phyloP scores from a whole-genome alignment of 2,888 invertebrate species.

The Meta bourneti region DNA sequence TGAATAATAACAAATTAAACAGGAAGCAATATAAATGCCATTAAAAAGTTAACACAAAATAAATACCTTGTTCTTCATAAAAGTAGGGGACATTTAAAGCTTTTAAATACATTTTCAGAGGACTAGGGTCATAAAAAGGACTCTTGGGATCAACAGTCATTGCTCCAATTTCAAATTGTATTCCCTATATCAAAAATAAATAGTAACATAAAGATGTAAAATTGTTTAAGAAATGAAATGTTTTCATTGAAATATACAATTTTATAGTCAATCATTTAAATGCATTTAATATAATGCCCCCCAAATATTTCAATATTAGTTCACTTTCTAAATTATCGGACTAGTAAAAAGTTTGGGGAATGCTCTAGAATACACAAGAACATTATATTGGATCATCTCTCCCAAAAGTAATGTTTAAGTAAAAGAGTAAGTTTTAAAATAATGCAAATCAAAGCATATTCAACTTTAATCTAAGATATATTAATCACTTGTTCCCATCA shows the following conservation, averaged over 20 bases:
- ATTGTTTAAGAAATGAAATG: neutral
- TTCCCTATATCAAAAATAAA: conserved; percentile 83
- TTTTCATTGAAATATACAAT: neutral
- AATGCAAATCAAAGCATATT: no score
- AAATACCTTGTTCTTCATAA: conserved; percentile 86
- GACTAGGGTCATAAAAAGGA: conserved; percentile 84
- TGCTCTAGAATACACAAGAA: no score
- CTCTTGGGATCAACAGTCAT: conserved; percentile 89
- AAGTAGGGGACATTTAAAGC: conserved; percentile 88
- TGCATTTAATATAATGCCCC: no score
- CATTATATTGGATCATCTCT: no score
- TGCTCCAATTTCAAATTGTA: conserved; percentile 86
- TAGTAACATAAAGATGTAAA: neutral
- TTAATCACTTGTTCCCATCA: no score
- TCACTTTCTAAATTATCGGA: no score
- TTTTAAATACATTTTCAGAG: conserved; percentile 88
- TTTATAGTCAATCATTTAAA: no score
- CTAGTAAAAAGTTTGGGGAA: no score
- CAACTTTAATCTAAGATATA: no score
- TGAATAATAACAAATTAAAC: neutral
- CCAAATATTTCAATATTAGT: no score
- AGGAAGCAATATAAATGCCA: neutral
- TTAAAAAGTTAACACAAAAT: neutral
- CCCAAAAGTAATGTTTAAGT: no score
- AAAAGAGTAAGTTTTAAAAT: no score